Conservation (phyloP, 2,797 vertebrate genomes). For the Micrastur ruficollis region DNA sequence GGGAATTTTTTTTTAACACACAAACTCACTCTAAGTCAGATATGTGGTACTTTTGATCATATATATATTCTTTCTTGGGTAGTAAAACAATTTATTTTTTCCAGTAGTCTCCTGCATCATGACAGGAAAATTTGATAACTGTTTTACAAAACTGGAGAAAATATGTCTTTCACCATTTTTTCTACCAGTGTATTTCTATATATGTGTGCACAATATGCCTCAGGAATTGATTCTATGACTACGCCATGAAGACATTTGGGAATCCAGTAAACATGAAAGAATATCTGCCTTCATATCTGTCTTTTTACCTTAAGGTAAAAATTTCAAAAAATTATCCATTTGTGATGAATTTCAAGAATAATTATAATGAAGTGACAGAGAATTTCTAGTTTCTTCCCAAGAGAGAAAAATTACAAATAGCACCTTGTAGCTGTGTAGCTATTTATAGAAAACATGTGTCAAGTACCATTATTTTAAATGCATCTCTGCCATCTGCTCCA, state of each 20-base stretch:
- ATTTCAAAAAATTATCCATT: background rate
- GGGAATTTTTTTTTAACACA: background rate
- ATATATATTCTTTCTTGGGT: background rate
- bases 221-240: background rate
- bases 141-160: background rate
- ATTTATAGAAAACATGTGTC: conserved; percentile 23
- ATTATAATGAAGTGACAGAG: background rate
- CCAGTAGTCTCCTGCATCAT: background rate
- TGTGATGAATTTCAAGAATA: background rate
- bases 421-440: background rate
- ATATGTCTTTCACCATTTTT: background rate
- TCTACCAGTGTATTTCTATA: background rate
- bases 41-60: background rate
- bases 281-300: background rate
- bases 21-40: background rate
- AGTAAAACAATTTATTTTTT: background rate
- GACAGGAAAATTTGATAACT: background rate
- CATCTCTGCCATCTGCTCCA: conserved; percentile 44
- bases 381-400: background rate
- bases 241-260: background rate
- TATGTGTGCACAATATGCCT: background rate
- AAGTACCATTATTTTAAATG: conserved; percentile 45
- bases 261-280: background rate
- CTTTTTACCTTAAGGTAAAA: background rate
- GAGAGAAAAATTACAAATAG: conserved; percentile 14